Evolutionary conservation across 37 sponge, comb jelly and placozoan genomes (phyloP).

Genomic region (Chondrilla cf. caribensis): DNA sequence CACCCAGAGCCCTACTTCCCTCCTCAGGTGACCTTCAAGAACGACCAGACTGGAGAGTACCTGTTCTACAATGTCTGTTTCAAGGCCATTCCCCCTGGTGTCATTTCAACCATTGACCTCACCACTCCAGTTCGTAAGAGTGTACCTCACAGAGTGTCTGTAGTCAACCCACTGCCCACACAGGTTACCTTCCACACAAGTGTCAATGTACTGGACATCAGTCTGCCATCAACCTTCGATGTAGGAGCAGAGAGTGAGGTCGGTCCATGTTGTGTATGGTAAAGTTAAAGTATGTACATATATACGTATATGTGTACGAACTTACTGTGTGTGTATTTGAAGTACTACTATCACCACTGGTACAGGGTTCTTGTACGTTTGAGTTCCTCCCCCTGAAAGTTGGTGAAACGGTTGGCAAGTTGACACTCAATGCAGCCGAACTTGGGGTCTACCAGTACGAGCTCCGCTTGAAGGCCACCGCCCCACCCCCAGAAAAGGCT

Average conservation of each 20-base stretch:
- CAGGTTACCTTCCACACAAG: constrained; percentile 81
- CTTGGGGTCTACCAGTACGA: constrained; percentile 94
- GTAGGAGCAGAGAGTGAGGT: constrained; percentile 88
- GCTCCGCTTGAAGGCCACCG: constrained; percentile 76
- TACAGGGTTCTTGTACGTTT: constrained; percentile 84
- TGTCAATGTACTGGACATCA: constrained; percentile 80
- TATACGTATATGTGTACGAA: background rate
- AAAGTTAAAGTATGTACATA: background rate
- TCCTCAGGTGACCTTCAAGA: constrained; percentile 84
- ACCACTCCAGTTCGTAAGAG: constrained; percentile 84
- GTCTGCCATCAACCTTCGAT: constrained; percentile 81
- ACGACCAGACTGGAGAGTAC: constrained; percentile 91
- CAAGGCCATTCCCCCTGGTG: constrained; percentile 86
- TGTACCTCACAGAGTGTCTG: constrained; percentile 66
- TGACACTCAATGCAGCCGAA: constrained; percentile 74
- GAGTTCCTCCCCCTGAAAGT: constrained; percentile 94
- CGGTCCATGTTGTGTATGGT: background rate
- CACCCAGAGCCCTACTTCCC: background rate
- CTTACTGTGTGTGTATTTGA: background rate
- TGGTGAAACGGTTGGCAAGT: constrained; percentile 69
- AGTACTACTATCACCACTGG: background rate
- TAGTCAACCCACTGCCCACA: constrained; percentile 85
- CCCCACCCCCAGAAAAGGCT: constrained; percentile 77
- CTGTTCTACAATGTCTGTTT: constrained; percentile 84
- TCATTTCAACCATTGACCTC: constrained; percentile 83